Evolutionary conservation across 2,888 invertebrate species (phyloP).

Genomic region (Rhagophthalmus giganteus): DNA sequence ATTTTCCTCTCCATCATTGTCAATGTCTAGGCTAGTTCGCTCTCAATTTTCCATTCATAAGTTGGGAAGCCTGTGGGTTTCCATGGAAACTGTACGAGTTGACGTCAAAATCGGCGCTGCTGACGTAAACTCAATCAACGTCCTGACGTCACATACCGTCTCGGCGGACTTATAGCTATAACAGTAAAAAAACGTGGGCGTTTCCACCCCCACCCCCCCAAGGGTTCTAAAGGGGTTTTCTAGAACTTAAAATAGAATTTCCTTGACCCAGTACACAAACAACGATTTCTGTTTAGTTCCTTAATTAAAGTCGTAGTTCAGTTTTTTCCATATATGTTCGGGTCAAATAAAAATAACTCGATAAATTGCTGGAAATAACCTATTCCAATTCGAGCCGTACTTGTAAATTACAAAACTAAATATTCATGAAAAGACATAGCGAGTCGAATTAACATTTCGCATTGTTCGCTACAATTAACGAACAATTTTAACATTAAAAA

Average conservation of each 20-base stretch:
- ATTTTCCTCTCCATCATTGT: slow-evolving; percentile 35
- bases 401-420: too few relatives aligned
- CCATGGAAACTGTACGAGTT: slow-evolving; percentile 40
- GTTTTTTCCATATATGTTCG: too few relatives aligned
- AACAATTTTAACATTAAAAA: too few relatives aligned
- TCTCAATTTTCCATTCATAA: slow-evolving; percentile 43
- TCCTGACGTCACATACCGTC: slow-evolving; percentile 44
- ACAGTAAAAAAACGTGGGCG: slow-evolving; percentile 39
- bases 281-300: too few relatives aligned
- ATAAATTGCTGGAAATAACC: too few relatives aligned
- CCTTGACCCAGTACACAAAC: slow-evolving; percentile 36
- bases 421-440: too few relatives aligned
- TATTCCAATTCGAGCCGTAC: too few relatives aligned
- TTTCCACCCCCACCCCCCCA: slow-evolving; percentile 26
- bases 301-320: too few relatives aligned
- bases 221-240: slow-evolving; percentile 30
- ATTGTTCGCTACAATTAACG: too few relatives aligned
- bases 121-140: slow-evolving; percentile 39
- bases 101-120: slow-evolving; percentile 39
- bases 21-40: slow-evolving; percentile 38
- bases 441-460: too few relatives aligned
- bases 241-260: slow-evolving; percentile 35
- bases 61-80: slow-evolving; percentile 33
- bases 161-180: slow-evolving; percentile 40
- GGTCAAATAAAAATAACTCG: too few relatives aligned